These are phyloP conservation scores for Zygogramma bicolorata DNA, from an alignment of 2,888 invertebrate species.

Conservation along the genomic window DNA sequence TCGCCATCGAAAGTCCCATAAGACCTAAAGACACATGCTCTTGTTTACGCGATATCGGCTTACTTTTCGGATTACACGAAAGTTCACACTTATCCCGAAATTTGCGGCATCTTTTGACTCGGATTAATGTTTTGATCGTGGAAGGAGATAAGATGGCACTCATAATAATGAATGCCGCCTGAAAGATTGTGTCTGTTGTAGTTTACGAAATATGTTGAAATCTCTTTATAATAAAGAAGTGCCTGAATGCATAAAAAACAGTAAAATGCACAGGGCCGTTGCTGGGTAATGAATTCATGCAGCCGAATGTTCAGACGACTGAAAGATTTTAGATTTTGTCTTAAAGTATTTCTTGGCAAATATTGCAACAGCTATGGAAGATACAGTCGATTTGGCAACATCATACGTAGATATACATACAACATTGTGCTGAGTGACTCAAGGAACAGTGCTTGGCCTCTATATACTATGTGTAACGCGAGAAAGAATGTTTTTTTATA, in stretches of 20 bases:
- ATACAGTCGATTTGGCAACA: no score
- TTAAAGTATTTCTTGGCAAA: no score
- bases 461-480: no score
- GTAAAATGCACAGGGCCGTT: background rate
- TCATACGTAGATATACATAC: no score
- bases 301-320: no score
- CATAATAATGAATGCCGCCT: background rate
- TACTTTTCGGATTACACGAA: background rate
- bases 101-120: background rate
- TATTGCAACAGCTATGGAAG: no score
- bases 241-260: background rate
- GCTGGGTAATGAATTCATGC: no score
- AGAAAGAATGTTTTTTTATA: no score
- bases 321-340: no score
- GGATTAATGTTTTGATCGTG: conserved; percentile 8
- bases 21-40: conserved; percentile 11
- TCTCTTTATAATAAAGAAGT: background rate
- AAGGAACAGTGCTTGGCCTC: no score
- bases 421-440: no score
- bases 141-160: background rate
- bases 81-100: conserved; percentile 8
- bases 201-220: conserved; percentile 4
- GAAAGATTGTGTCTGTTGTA: conserved; percentile 1
- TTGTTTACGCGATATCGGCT: conserved; percentile 1
- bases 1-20: background rate